These are phyloP conservation scores for Myopa tessellatipennis DNA, from an alignment of 2,888 invertebrate species.

Conservation along the genomic window DNA sequence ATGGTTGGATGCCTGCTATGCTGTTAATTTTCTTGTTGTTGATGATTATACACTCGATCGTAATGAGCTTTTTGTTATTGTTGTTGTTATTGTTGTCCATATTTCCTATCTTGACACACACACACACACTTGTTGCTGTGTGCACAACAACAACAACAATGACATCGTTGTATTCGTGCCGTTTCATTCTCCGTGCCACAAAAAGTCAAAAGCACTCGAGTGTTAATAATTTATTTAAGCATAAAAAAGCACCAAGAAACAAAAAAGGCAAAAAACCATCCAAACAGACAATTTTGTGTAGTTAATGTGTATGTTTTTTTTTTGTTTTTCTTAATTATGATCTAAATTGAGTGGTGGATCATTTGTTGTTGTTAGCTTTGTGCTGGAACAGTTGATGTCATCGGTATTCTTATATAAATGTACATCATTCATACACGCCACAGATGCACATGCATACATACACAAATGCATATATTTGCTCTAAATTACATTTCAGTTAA, in stretches of 20 bases:
- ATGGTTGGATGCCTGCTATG: background rate
- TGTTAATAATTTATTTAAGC: conserved; percentile 41
- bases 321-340: conserved; percentile 25
- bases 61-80: background rate
- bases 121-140: background rate
- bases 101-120: background rate
- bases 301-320: background rate
- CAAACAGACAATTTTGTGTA: background rate
- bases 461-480: background rate
- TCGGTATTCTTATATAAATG: background rate
- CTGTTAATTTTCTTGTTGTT: background rate
- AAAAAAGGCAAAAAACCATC: background rate
- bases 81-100: background rate
- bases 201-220: conserved; percentile 41
- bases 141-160: conserved; percentile 2
- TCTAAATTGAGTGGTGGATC: conserved; percentile 22
- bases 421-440: background rate
- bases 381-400: conserved; percentile 4
- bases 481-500: no score
- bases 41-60: background rate
- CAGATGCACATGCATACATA: background rate
- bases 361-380: background rate
- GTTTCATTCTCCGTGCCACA: background rate
- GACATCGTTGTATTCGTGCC: conserved; percentile 7
- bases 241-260: background rate